Percentiles rank a stretch among this genome's conserved stretches.
Evolutionary conservation across 2,113 vertebrate genomes (phyloP).

Genomic region (Seriola quinqueradiata): DNA sequence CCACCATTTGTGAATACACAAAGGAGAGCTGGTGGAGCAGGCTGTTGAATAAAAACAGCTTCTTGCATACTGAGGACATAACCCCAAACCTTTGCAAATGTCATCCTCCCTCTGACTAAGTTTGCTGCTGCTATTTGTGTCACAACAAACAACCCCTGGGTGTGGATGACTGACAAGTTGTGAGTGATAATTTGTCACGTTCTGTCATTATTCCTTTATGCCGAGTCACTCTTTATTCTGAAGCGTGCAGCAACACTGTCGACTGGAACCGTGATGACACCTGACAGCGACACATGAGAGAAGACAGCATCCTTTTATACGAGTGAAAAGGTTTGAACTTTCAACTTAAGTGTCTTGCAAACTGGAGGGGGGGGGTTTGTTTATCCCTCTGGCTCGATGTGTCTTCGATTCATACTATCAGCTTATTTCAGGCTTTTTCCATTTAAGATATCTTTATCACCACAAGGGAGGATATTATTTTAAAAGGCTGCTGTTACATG

Average conservation of each 20-base stretch:
- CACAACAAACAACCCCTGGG: conserved; percentile 74
- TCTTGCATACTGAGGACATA: conserved; percentile 22
- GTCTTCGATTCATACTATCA: background rate
- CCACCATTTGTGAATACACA: conserved; percentile 31
- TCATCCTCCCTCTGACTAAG: conserved; percentile 57
- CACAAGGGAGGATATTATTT: background rate
- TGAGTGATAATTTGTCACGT: conserved; percentile 73
- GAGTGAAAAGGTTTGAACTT: conserved; percentile 56
- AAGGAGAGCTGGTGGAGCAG: conserved; percentile 7
- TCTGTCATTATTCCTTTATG: conserved; percentile 66
- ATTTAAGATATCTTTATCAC: conserved; percentile 29
- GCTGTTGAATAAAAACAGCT: conserved; percentile 27
- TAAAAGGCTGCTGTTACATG: conserved; percentile 9
- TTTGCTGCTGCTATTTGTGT: conserved; percentile 72
- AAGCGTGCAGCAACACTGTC: conserved; percentile 36
- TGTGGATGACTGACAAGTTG: conserved; percentile 74
- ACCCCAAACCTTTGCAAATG: conserved; percentile 69
- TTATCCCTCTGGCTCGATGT: conserved; percentile 5
- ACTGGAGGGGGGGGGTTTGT: background rate
- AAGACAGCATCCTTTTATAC: conserved; percentile 19
- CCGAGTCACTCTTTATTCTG: conserved; percentile 48
- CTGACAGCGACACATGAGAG: conserved; percentile 59
- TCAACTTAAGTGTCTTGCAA: conserved; percentile 18
- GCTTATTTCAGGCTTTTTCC: background rate
- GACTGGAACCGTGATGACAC: conserved; percentile 43